Conservation (phyloP, 2,888 invertebrate species). For the Chymomyza procnemis region DNA sequence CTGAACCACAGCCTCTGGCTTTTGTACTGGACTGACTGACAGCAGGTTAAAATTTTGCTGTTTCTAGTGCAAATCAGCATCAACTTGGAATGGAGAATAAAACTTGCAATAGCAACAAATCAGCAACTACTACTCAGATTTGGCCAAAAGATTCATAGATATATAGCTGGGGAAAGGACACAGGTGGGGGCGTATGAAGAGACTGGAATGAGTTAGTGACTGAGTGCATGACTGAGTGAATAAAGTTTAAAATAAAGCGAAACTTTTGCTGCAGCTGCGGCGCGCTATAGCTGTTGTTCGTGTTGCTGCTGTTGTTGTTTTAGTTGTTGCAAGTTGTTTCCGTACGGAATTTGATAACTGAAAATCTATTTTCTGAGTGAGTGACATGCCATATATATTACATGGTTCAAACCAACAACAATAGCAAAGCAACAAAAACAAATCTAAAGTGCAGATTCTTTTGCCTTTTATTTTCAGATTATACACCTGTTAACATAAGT, state of each 20-base stretch:
- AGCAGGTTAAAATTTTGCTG: not conserved
- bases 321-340: not conserved
- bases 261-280: slow-evolving; percentile 3
- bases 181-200: not conserved
- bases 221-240: not conserved
- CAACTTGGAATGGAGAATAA: slow-evolving; percentile 3
- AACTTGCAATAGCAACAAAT: slow-evolving; percentile 43
- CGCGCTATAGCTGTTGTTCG: not conserved
- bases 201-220: not conserved
- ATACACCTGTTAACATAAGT: too few species aligned
- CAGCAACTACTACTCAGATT: slow-evolving; percentile 24
- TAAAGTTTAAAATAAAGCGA: not conserved
- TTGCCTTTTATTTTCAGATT: not conserved
- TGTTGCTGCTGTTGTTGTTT: not conserved
- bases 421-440: not conserved
- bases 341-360: slow-evolving; percentile 49
- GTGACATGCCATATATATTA: slow-evolving; percentile 58
- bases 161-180: not conserved
- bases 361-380: slow-evolving; percentile 70
- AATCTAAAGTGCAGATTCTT: not conserved
- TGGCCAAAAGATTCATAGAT: not conserved
- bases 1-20: not conserved
- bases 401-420: not conserved
- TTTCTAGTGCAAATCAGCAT: not conserved
- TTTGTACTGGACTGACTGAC: not conserved